These are phyloP conservation scores for Acyrthosiphon pisum DNA, from an alignment of 1,140 invertebrate species.

Conservation along the genomic window DNA sequence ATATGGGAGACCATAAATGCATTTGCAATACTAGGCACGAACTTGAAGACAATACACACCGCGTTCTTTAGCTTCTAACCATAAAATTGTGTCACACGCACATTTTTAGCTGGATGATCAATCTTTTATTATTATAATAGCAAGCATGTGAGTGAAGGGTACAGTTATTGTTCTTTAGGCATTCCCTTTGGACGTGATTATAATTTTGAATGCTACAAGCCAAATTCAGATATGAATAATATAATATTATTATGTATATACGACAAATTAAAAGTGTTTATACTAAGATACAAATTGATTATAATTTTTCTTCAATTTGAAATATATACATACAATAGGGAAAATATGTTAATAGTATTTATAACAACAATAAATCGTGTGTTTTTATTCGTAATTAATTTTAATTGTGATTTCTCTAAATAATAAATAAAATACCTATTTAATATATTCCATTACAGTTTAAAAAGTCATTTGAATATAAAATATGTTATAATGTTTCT, in stretches of 20 bases:
- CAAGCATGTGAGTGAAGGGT: neutral
- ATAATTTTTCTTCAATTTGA: neutral
- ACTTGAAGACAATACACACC: conserved; percentile 5
- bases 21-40: conserved; percentile 40
- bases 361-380: neutral
- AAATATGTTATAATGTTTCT: neutral
- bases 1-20: neutral
- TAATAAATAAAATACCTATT: neutral
- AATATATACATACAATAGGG: neutral
- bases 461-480: neutral
- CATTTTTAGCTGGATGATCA: neutral
- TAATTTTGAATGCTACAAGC: neutral
- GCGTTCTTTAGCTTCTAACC: conserved; percentile 21
- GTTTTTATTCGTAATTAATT: neutral
- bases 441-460: neutral
- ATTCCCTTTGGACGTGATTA: conserved; percentile 3
- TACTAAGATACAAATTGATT: neutral
- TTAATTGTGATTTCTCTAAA: neutral
- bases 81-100: conserved; percentile 40
- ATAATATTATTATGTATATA: neutral
- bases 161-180: conserved; percentile 42
- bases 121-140: conserved; percentile 21
- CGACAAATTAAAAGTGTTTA: neutral
- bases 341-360: neutral
- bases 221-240: neutral